Base-by-base conservation (phyloP, 2,797 vertebrate species). In the Sciaenops ocellatus region DNA sequence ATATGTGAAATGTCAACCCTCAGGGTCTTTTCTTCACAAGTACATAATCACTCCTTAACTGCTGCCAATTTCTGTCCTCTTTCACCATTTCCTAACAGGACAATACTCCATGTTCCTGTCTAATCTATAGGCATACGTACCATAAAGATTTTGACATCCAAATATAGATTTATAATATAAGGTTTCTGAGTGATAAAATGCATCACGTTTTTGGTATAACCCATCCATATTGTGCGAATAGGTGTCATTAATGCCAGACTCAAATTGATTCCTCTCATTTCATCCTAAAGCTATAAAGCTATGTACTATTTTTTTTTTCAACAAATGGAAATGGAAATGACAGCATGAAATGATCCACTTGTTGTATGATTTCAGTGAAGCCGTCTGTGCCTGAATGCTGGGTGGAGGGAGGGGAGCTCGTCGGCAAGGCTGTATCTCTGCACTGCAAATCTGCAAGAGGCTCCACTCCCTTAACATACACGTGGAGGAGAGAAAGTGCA, bases 361-460 rank as follows among this genome's bases (percentile, higher is more conserved):
- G n/a, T 80, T 63, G 64, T 82, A 1, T 87, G 56, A 68, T 89
- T 86, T 42, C 89, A 96, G 95, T 70, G 67, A 94, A 89, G 63
- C 95, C 95, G 1, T 94, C 94, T 0, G 88, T 83, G 66, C 95
- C 95, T 3, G 87, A 87, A 86, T 95, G 95, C 84, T 93, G 94
- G 94, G 59, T 90, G 83, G 89, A 95, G 42, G 94, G 94, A 10
- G 75, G 56, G 3, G 84, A 88, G 83, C 46, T 79, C 11, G 79
- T 93, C 13, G 93, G 94, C 1, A 61, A 82, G 44, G 50, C 92
- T 3, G 85, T 93, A 70, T 91, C 90, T 11, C 80, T 96, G 71
- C 92, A 80, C 81, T 96, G 95, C 82, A 74, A 88, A 47, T 93
- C 95, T 42, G 90, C 89, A 7, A 24, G 72, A 74, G 95, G 95